These are phyloP conservation scores for Oxygymnocypris stewartii DNA, from an alignment of 2,113 vertebrate genomes.

Conservation along the genomic window DNA sequence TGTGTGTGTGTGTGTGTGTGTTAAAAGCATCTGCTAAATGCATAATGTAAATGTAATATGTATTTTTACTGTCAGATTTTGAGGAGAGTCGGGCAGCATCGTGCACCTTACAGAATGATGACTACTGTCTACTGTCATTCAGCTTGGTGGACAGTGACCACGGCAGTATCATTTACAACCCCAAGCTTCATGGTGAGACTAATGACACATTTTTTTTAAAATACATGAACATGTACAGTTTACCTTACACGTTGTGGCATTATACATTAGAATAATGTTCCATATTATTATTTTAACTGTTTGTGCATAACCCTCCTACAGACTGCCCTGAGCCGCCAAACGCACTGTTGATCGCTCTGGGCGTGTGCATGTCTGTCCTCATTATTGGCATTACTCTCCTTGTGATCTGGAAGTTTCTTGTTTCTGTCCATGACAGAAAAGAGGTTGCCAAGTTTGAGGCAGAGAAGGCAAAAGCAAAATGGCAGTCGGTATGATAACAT, in stretches of 20 bases:
- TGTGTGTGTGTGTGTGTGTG: background rate
- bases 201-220: background rate
- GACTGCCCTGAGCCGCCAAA: constrained; percentile 88
- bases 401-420: constrained; percentile 91
- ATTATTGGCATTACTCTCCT: constrained; percentile 88
- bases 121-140: constrained; percentile 90
- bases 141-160: constrained; percentile 77
- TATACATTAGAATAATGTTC: background rate
- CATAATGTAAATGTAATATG: background rate
- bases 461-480: constrained; percentile 91
- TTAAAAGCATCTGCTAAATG: background rate
- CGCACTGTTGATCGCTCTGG: constrained; percentile 88
- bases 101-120: constrained; percentile 86
- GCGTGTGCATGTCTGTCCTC: constrained; percentile 88
- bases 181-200: constrained; percentile 81
- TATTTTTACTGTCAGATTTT: constrained; percentile 71
- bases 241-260: background rate
- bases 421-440: constrained; percentile 93
- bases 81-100: constrained; percentile 79
- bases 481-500: constrained; percentile 84
- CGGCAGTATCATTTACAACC: constrained; percentile 82
- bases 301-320: constrained; percentile 59
- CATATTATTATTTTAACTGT: background rate
- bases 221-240: background rate
- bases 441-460: constrained; percentile 98